Evolutionary conservation across 2,113 vertebrate species (phyloP).

Genomic region (Entosphenus tridentatus): DNA sequence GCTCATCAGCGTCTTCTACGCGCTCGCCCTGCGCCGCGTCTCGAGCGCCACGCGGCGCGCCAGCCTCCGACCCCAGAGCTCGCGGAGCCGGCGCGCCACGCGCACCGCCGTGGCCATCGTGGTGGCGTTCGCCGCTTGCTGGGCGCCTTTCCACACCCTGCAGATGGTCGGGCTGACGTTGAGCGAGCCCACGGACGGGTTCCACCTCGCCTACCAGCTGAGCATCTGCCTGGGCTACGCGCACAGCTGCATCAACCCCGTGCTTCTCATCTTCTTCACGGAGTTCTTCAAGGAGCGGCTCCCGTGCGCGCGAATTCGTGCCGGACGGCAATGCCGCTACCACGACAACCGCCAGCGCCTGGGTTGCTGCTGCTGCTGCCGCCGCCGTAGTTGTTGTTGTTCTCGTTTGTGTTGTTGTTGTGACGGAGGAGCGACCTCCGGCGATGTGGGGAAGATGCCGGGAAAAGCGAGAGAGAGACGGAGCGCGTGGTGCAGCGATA

Average conservation of each 20-base stretch:
- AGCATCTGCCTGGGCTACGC: conserved; percentile 43
- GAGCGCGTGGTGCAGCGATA: no score
- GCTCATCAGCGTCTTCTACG: conserved; percentile 42
- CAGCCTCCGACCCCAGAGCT: conserved; percentile 27
- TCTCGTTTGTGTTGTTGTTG: no score
- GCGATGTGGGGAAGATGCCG: no score
- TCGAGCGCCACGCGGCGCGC: conserved; percentile 31
- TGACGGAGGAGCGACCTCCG: no score
- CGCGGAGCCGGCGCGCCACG: conserved; percentile 33
- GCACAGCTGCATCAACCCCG: conserved; percentile 44
- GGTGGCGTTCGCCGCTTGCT: conserved; percentile 31
- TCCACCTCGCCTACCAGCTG: conserved; percentile 34
- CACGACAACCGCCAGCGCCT: no score
- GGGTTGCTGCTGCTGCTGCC: no score
- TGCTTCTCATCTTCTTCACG: conserved; percentile 35
- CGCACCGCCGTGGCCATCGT: conserved; percentile 43
- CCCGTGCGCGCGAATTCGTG: no score
- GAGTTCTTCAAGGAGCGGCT: conserved; percentile 37
- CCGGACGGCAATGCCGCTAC: no score
- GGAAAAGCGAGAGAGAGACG: no score
- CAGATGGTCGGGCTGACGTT: conserved; percentile 36
- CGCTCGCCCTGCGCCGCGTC: conserved; percentile 39
- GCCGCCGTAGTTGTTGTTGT: no score
- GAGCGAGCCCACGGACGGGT: conserved; percentile 21
- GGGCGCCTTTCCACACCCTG: conserved; percentile 42